Evolutionary conservation across 2,113 vertebrate species (phyloP).

Genomic region (Trichomycterus rosablanca): DNA sequence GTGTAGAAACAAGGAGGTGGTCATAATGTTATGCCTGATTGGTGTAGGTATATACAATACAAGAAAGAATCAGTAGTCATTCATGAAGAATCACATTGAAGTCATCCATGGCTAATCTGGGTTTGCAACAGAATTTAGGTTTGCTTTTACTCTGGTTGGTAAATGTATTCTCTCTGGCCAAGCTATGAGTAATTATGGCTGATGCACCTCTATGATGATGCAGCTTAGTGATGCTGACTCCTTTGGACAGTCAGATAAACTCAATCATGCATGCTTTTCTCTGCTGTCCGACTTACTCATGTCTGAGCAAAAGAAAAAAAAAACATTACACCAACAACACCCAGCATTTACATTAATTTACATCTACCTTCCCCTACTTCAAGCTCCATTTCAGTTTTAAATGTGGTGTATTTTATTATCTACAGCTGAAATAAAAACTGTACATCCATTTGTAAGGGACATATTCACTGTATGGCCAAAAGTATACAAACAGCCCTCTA

Average conservation of each 20-base stretch:
- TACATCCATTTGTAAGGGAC: no score
- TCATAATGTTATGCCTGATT: no score
- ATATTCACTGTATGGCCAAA: no score
- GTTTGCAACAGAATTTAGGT: not conserved
- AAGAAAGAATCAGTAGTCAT: conserved; percentile 16
- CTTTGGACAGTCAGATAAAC: conserved; percentile 52
- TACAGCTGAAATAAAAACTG: no score
- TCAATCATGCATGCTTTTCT: conserved; percentile 60
- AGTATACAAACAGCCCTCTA: no score
- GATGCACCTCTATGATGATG: conserved; percentile 58
- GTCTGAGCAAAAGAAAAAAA: conserved; percentile 1
- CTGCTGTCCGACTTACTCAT: conserved; percentile 63
- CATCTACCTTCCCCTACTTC: not conserved
- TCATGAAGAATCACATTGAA: conserved; percentile 10
- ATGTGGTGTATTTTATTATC: no score
- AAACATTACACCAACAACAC: not conserved
- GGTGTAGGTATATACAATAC: no score
- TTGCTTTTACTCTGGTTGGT: not conserved
- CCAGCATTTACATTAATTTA: not conserved
- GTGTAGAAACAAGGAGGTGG: no score
- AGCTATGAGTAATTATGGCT: conserved; percentile 28
- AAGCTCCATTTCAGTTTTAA: no score
- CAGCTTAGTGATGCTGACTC: conserved; percentile 67
- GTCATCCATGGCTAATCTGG: not conserved
- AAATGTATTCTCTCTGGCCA: conserved; percentile 2